Evolutionary conservation across 2,888 invertebrate species (phyloP).

Genomic region (Harpalus rubripes): DNA sequence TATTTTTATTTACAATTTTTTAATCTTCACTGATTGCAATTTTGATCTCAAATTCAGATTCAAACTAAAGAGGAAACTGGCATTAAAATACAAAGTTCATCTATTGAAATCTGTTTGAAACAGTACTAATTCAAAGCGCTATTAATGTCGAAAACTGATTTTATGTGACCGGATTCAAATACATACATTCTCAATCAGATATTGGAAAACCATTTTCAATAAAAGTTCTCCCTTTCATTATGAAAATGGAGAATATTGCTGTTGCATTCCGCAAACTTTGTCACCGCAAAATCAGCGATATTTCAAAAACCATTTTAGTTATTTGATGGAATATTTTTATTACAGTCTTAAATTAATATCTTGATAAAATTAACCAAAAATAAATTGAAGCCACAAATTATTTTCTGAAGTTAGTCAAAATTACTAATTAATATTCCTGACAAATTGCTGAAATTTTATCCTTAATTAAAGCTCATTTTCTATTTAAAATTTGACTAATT

Average conservation of each 20-base stretch:
- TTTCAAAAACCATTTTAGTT: neutral
- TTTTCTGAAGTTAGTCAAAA: no score
- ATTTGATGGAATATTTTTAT: no score
- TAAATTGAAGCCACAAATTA: no score
- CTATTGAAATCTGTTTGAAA: neutral
- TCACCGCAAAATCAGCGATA: neutral
- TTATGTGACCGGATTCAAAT: neutral
- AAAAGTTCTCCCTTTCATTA: neutral
- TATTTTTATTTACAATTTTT: no score
- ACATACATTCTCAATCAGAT: neutral
- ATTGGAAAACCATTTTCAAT: neutral
- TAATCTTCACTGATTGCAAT: no score
- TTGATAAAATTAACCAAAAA: no score
- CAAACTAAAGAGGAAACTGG: neutral
- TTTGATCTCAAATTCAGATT: neutral
- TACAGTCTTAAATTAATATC: no score
- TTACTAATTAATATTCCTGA: no score
- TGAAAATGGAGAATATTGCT: neutral
- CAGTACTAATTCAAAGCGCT: neutral
- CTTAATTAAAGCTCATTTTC: neutral
- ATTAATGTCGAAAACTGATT: neutral
- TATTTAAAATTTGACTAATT: neutral
- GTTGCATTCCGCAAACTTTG: neutral
- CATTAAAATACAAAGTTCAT: neutral
- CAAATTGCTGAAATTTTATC: no score